These are phyloP conservation scores for Malurus alboscapulatus DNA, from an alignment of 2,113 vertebrate species.

Conservation along the genomic window DNA sequence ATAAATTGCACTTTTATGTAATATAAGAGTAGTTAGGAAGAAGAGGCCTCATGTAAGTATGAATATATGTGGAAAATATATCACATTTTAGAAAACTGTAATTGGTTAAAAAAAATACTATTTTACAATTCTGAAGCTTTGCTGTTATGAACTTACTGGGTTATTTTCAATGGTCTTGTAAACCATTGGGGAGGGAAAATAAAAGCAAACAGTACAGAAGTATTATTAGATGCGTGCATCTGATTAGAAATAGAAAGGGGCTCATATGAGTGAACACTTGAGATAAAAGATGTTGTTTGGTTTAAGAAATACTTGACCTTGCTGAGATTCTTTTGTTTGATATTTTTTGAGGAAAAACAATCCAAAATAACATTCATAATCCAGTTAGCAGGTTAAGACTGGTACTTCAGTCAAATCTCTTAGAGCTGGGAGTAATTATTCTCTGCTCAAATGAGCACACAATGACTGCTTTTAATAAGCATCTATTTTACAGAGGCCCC, in stretches of 20 bases:
- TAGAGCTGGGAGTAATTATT: conserved; percentile 58
- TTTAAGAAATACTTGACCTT: conserved; percentile 33
- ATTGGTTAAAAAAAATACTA: neutral
- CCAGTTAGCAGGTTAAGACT: conserved; percentile 66
- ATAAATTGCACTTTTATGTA: neutral
- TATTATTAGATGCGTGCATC: neutral
- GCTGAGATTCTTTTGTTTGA: conserved; percentile 26
- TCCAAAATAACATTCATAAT: conserved; percentile 49
- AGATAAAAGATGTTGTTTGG: conserved; percentile 14
- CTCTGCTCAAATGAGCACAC: conserved; percentile 20
- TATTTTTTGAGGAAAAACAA: conserved; percentile 15
- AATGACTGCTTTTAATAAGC: neutral
- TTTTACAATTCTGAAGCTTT: neutral
- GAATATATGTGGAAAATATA: neutral
- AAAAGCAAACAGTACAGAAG: neutral
- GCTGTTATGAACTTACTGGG: neutral
- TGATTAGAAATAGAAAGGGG: conserved; percentile 17
- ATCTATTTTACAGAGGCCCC: neutral
- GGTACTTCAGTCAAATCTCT: conserved; percentile 58
- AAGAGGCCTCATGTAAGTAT: neutral
- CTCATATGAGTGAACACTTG: neutral
- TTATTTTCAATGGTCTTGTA: neutral
- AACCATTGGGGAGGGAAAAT: neutral
- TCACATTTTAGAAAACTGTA: neutral
- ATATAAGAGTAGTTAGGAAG: neutral